Base-by-base conservation (phyloP, 2,113 vertebrate genomes). In the Megaceryle maxima region DNA sequence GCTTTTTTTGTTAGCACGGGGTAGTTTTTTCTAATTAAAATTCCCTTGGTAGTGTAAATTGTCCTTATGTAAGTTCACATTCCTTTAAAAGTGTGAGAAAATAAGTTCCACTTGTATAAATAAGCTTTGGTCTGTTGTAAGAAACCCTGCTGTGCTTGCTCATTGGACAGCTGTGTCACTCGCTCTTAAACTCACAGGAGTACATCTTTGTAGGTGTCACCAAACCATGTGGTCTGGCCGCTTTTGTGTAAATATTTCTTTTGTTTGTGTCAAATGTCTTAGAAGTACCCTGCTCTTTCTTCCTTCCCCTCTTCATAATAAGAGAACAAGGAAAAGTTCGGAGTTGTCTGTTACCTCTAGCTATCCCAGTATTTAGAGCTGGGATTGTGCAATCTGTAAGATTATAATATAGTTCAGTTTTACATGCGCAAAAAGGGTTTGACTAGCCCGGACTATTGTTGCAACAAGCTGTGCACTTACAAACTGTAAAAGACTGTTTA, bases 31-130 rank as follows among this genome's bases (percentile, higher is more conserved):
- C 97, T 98, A 98, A 98, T 98, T 98, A 97, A 97, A 97, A 98
- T 98, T 98, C 97, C 97, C 95, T 95, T 97, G 97, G 96, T 96
- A 96, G 94, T 90, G 97, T 98, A 98, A 98, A 98, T 98, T 98
- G 97, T 97, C 97, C 95, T 97, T 97, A 78, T 97, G 92, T 96
- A 97, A 96, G 94, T 97, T 97, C 95, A 94, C 97, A 98, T 98
- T 98, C 98, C 98, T 98, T 97, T 95, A 97, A 97, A 96, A 97
- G 98, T 98, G 97, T 98, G 97, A 98, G 98, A 98, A 98, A 98
- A 98, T 98, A 97, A 97, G 97, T 97, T 98, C 98, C 97, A 98
- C 97, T 98, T 98, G 98, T 98, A 96, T 98, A 98, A 98, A 98
- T 98, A 98, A 98, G 97, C 95, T 79, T 92, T 83, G 74, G 93